Percentiles rank a stretch among this genome's conserved stretches.
Conservation (phyloP, 2,113 vertebrate species). For the Paramormyrops kingsleyae region DNA sequence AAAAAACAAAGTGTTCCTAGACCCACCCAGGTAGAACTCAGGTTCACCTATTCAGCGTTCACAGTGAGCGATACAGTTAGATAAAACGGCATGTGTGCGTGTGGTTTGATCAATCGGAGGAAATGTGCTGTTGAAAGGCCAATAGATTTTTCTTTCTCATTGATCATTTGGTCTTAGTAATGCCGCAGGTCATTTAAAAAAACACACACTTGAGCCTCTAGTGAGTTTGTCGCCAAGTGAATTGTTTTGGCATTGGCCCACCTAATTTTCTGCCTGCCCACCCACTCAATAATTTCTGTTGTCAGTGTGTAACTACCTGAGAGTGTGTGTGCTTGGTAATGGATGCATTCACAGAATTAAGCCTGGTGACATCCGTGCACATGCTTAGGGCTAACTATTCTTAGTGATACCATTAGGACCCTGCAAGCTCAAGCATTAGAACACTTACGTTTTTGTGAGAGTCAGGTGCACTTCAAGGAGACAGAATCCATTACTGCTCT, state of each 20-base stretch:
- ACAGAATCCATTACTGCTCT: constrained; percentile 25
- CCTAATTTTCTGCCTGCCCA: neutral
- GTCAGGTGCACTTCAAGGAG: constrained; percentile 12
- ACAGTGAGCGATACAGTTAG: neutral
- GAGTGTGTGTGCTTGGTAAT: neutral
- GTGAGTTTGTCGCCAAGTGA: neutral
- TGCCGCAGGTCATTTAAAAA: neutral
- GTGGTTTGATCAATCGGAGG: neutral
- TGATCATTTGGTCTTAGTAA: neutral
- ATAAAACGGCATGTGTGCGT: neutral
- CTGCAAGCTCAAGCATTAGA: constrained; percentile 8
- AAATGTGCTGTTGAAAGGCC: neutral
- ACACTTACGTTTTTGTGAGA: constrained; percentile 10
- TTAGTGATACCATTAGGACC: neutral
- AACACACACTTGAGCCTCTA: neutral
- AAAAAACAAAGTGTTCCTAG: too few species aligned
- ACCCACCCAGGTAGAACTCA: neutral
- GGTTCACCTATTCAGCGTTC: neutral
- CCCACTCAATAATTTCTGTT: neutral
- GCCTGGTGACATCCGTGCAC: neutral
- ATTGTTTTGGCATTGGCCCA: neutral
- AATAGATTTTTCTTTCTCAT: neutral
- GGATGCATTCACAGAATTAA: neutral
- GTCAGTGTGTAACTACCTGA: neutral
- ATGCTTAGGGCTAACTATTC: neutral